Evolutionary conservation across 2,113 vertebrate species (phyloP).

Genomic region (Odocoileus virginianus): DNA sequence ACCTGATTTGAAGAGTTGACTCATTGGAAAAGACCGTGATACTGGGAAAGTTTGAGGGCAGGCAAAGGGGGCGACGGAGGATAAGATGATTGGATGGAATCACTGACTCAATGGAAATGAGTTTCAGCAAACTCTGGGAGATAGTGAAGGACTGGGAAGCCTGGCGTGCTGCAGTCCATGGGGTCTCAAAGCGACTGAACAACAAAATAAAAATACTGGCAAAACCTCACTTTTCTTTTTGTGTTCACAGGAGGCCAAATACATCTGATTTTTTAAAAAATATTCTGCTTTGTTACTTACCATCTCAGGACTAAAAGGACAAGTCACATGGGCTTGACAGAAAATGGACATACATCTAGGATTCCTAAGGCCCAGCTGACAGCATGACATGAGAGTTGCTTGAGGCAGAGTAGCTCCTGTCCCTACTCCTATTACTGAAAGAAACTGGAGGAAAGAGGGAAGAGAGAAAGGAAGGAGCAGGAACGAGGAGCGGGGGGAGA

Average conservation of each 20-base stretch:
- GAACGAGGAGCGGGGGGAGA: too few relatives aligned
- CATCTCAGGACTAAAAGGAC: background rate
- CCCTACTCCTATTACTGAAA: background rate
- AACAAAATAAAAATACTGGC: background rate
- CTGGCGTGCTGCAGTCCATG: accelerated
- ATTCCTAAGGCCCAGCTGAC: background rate
- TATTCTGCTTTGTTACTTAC: background rate
- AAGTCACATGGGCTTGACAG: background rate
- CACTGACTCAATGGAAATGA: background rate
- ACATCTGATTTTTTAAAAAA: background rate
- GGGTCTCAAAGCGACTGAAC: background rate
- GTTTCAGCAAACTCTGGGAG: background rate
- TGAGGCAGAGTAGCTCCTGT: background rate
- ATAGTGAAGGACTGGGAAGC: background rate
- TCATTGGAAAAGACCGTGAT: background rate
- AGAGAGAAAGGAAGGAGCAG: background rate
- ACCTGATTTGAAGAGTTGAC: background rate
- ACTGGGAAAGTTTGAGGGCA: background rate
- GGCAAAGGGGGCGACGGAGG: background rate
- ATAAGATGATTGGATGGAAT: background rate
- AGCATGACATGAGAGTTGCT: background rate
- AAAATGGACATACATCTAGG: background rate
- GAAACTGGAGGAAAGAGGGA: background rate
- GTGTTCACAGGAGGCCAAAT: background rate
- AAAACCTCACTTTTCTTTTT: background rate